Conservation (phyloP, 2,113 vertebrate genomes). For the Misgurnus anguillicaudatus region DNA sequence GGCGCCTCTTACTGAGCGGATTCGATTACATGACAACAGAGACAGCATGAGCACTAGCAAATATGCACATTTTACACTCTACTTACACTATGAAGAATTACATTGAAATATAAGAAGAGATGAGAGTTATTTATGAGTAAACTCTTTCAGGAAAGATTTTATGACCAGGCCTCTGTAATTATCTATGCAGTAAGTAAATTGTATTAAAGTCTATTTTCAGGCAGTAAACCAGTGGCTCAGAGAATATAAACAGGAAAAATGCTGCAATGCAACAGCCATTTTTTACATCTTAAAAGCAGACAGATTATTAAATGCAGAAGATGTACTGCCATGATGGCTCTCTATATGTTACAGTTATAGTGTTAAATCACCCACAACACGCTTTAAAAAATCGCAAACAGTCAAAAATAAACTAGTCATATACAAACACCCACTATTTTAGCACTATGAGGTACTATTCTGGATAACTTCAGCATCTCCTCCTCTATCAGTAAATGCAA, state of each 20-base stretch:
- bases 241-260: conserved; percentile 26
- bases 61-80: conserved; percentile 36
- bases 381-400: neutral
- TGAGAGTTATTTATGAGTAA: conserved; percentile 7
- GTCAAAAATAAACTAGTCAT: neutral
- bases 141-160: neutral
- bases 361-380: neutral
- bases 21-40: conserved; percentile 41
- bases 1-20: conserved; percentile 39
- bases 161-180: neutral
- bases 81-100: conserved; percentile 24
- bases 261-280: conserved; percentile 16
- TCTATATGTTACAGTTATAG: neutral
- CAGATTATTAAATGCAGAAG: conserved; percentile 16
- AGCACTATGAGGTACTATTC: neutral
- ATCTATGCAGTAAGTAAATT: conserved; percentile 16
- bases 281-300: conserved; percentile 13
- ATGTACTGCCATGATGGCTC: conserved; percentile 3
- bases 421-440: conserved; percentile 12
- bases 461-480: neutral
- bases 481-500: neutral
- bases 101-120: conserved; percentile 20
- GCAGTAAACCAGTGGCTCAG: conserved; percentile 10
- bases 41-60: conserved; percentile 26
- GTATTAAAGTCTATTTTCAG: conserved; percentile 40